Evolutionary conservation across 2,888 invertebrate genomes (phyloP).

Genomic region (Euzophera pinguis): DNA sequence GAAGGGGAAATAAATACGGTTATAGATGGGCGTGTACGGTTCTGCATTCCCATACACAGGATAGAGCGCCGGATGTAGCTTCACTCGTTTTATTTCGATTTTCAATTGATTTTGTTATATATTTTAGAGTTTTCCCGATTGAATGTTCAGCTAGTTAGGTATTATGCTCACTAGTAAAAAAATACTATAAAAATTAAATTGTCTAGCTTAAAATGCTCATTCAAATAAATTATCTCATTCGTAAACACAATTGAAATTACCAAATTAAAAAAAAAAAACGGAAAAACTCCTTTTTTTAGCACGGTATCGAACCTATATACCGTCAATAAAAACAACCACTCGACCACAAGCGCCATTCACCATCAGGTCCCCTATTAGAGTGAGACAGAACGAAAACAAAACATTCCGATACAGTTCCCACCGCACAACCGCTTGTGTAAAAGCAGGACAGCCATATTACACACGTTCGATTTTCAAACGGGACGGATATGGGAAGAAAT

Average conservation of each 20-base stretch:
- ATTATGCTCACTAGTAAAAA: no score
- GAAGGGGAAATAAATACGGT: slow-evolving; percentile 30
- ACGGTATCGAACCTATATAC: slow-evolving; percentile 47
- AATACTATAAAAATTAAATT: no score
- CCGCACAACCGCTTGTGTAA: slow-evolving; percentile 29
- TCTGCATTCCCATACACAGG: slow-evolving; percentile 71
- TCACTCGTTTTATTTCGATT: slow-evolving; percentile 34
- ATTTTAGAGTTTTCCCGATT: no score
- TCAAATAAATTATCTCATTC: no score
- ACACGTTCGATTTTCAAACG: slow-evolving; percentile 35
- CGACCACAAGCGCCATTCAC: slow-evolving; percentile 47
- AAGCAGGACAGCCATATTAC: slow-evolving; percentile 45
- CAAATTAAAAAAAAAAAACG: not conserved
- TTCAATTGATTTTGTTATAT: no score
- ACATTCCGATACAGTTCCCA: slow-evolving; percentile 78
- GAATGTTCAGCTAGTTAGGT: no score
- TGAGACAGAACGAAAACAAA: slow-evolving; percentile 74
- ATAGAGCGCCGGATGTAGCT: slow-evolving; percentile 59
- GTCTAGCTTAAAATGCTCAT: no score
- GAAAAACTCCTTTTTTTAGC: not conserved
- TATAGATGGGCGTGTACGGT: slow-evolving; percentile 50
- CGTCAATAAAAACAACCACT: slow-evolving; percentile 31
- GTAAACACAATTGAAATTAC: no score
- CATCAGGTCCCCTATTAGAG: slow-evolving; percentile 59
- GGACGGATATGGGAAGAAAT: slow-evolving; percentile 59